Evolutionary conservation across 1,140 invertebrate genomes (phyloP).

Genomic region (Heliconius hermathena): DNA sequence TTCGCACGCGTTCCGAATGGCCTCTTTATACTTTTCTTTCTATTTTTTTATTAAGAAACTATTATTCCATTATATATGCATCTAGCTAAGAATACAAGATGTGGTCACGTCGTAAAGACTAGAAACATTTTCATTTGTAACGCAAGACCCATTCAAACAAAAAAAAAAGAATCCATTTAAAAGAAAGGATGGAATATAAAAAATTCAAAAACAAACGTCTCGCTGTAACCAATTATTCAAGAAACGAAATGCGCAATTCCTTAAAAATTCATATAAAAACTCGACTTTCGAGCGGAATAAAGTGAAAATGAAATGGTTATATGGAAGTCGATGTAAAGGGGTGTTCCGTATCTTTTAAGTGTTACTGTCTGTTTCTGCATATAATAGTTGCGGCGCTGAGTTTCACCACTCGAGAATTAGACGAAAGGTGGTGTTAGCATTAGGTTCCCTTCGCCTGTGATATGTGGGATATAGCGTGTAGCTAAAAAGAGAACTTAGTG

Average conservation of each 20-base stretch:
- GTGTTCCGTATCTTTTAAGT: neutral
- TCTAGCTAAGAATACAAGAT: neutral
- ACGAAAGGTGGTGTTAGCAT: too few relatives aligned
- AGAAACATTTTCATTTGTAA: constrained; percentile 1
- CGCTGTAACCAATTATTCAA: constrained; percentile 28
- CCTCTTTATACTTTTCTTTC: too few relatives aligned
- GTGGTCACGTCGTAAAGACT: neutral
- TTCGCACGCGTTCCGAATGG: too few relatives aligned
- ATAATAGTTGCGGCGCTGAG: too few relatives aligned
- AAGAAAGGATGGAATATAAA: constrained; percentile 30
- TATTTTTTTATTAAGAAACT: neutral
- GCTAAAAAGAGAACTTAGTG: too few relatives aligned
- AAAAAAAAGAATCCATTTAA: constrained; percentile 23
- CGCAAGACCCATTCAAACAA: neutral
- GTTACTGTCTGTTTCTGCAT: neutral
- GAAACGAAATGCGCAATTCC: constrained; percentile 32
- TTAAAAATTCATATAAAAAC: constrained; percentile 41
- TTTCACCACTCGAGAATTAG: too few relatives aligned
- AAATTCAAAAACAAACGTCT: constrained; percentile 34
- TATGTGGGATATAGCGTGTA: too few relatives aligned
- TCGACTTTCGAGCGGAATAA: constrained; percentile 10
- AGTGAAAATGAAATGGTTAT: constrained; percentile 9
- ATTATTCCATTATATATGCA: neutral
- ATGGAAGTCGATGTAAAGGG: neutral
- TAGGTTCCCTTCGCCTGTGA: too few relatives aligned